A percentile compares a stretch with the other conserved stretches of the same genome.
Conservation (phyloP, 2,797 vertebrate species). For the Tarsius wallacei region DNA sequence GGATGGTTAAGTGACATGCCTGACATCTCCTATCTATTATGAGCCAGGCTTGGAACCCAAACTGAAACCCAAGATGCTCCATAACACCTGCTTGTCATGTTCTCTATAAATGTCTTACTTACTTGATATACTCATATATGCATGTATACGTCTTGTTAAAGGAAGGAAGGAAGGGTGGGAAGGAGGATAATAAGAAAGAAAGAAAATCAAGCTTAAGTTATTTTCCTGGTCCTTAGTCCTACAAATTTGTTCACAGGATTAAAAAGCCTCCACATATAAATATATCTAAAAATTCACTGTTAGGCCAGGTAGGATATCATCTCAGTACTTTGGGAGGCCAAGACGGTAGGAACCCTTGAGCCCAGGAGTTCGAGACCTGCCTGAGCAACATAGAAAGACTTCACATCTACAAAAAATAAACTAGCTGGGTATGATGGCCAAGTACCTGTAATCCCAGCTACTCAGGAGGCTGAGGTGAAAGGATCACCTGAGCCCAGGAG, state of each 20-base stretch:
- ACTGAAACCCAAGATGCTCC: constrained; percentile 32
- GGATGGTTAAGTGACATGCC: background rate
- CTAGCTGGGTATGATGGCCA: too few relatives aligned
- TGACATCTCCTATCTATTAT: background rate
- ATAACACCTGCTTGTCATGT: background rate
- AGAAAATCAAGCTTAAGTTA: constrained; percentile 16
- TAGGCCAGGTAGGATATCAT: background rate
- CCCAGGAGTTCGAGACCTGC: too few relatives aligned
- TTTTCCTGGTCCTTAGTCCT: constrained; percentile 16
- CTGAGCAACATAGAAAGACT: too few relatives aligned
- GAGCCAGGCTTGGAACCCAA: background rate
- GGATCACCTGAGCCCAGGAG: too few relatives aligned
- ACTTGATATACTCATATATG: background rate
- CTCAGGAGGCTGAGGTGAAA: too few relatives aligned
- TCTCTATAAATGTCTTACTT: background rate
- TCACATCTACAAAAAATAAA: too few relatives aligned
- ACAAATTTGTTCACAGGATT: constrained; percentile 35
- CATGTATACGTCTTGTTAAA: constrained; percentile 35
- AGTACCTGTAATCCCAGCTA: too few relatives aligned
- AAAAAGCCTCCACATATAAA: background rate
- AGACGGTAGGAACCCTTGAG: too few relatives aligned
- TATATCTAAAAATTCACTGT: constrained; percentile 1
- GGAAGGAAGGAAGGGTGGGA: background rate
- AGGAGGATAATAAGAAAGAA: background rate
- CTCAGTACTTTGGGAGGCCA: too few relatives aligned